Evolutionary conservation across 2,797 vertebrate genomes (phyloP).

Genomic region (Gallinago solitaria): DNA sequence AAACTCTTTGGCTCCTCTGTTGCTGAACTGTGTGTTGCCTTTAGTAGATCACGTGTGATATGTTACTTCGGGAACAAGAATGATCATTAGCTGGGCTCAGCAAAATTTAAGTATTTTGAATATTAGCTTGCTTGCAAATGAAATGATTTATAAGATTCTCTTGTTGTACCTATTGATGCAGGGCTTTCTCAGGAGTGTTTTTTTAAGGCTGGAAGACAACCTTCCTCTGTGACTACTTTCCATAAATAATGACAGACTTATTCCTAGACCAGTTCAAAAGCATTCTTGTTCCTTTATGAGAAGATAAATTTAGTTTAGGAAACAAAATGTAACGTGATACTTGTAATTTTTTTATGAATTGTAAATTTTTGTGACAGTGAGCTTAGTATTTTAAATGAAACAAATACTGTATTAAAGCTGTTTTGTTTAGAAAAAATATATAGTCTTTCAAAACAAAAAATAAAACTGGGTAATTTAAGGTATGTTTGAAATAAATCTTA

Average conservation of each 20-base stretch:
- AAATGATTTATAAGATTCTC: background rate
- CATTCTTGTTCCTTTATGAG: background rate
- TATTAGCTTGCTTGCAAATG: background rate
- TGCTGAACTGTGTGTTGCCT: background rate
- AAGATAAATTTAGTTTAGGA: background rate
- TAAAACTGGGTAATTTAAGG: background rate
- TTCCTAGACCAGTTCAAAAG: background rate
- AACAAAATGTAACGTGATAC: background rate
- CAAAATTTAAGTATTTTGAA: background rate
- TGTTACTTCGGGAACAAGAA: background rate
- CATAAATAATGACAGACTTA: background rate
- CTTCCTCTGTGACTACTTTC: background rate
- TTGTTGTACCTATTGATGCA: background rate
- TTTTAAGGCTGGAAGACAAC: background rate
- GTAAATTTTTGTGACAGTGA: background rate
- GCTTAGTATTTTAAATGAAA: background rate
- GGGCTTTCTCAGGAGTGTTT: background rate
- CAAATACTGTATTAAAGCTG: background rate
- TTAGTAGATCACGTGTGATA: background rate
- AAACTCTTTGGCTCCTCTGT: background rate
- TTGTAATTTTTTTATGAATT: background rate
- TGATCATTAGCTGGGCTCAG: background rate
- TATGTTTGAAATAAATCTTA: background rate
- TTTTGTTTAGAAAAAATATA: background rate
- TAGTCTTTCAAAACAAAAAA: background rate